phyloP scores from a whole-genome alignment of 1,140 invertebrate genomes.

The Drosophila athabasca region DNA sequence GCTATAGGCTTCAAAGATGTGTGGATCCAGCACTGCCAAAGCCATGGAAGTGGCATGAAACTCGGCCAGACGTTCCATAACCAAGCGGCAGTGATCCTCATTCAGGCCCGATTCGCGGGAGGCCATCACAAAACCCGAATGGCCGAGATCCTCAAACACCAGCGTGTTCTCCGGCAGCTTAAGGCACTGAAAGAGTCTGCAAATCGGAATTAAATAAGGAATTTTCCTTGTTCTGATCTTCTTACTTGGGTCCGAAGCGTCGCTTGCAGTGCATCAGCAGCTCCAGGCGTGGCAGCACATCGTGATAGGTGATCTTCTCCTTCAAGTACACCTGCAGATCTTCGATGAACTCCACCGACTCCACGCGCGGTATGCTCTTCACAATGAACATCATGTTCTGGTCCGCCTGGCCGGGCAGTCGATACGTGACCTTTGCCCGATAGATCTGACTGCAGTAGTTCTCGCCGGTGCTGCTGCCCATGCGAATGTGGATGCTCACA shows the following conservation, averaged over 20 bases:
- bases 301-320: slow-evolving; percentile 66
- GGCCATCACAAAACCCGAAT: slow-evolving; percentile 59
- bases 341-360: slow-evolving; percentile 59
- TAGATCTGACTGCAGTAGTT: slow-evolving; percentile 78
- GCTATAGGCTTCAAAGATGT: slow-evolving; percentile 51
- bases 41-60: slow-evolving; percentile 78
- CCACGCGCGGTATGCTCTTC: slow-evolving; percentile 64
- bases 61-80: slow-evolving; percentile 70
- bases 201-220: background rate
- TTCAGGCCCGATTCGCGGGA: slow-evolving; percentile 66
- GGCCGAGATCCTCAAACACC: slow-evolving; percentile 72
- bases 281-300: slow-evolving; percentile 70
- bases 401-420: slow-evolving; percentile 2
- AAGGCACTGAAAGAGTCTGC: slow-evolving; percentile 64
- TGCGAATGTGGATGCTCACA: slow-evolving; percentile 32
- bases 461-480: slow-evolving; percentile 74
- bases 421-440: slow-evolving; percentile 28
- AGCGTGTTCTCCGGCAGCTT: slow-evolving; percentile 67
- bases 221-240: background rate
- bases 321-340: slow-evolving; percentile 71
- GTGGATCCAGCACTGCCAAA: slow-evolving; percentile 50
- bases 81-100: slow-evolving; percentile 61
- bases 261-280: slow-evolving; percentile 55
- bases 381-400: slow-evolving; percentile 56
- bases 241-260: slow-evolving; percentile 71